These are phyloP conservation scores for Rousettus madagascariensis DNA, from an alignment of 2,797 vertebrate species.

Conservation along the genomic window DNA sequence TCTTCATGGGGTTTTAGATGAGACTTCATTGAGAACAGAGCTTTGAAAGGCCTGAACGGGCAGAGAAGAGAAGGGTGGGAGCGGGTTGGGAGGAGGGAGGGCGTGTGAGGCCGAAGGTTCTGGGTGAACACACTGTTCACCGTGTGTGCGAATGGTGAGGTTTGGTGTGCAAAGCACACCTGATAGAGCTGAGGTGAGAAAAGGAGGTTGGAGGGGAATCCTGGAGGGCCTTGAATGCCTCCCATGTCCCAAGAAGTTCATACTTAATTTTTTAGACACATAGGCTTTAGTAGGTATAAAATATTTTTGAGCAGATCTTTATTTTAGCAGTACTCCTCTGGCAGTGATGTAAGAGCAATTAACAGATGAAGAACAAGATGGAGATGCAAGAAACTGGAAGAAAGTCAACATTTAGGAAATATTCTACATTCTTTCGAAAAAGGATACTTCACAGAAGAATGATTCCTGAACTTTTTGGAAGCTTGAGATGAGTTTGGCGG, in stretches of 20 bases:
- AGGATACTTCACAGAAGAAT: neutral
- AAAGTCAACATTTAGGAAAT: neutral
- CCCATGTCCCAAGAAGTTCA: neutral
- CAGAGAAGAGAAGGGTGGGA: neutral
- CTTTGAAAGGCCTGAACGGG: neutral
- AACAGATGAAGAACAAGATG: neutral
- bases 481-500: neutral
- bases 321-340: conserved; percentile 25
- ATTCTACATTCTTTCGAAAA: neutral
- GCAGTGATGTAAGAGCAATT: neutral
- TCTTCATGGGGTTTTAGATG: neutral
- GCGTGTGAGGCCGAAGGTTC: neutral
- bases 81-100: neutral
- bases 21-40: neutral
- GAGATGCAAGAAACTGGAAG: neutral
- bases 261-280: neutral
- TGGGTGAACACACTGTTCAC: neutral
- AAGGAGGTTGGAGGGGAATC: neutral
- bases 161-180: neutral
- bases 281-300: neutral
- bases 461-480: neutral
- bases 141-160: neutral
- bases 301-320: neutral
- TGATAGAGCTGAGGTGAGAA: neutral
- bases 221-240: neutral